Evolutionary conservation across 2,797 vertebrate species (phyloP), one percentile per base, ranked within the genome.

Genomic region (Lates japonicus): DNA sequence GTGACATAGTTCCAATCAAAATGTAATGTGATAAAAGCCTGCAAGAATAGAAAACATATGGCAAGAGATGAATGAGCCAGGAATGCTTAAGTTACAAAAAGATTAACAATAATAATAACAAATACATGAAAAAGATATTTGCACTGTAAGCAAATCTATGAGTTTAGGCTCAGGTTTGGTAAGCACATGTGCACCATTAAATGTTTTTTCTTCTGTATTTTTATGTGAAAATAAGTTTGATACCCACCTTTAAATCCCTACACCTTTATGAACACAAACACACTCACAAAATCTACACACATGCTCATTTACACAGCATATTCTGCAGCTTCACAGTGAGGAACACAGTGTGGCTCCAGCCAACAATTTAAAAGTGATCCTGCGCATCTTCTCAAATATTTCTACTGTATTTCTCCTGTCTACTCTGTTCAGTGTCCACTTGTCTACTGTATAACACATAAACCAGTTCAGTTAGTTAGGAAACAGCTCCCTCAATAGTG

Each of bases 171-270:
- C 48, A 46, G n/a, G 14, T 41, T 61, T 29, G 39, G 1, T 3
- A 20, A 62, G 42, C 12, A 3, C 35, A 7, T 19, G 29, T n/a
- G 17, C 57, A 63, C 17, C 31, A 29, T 59, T n/a, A 70, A 22
- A 58, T 54, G 29, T 25, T 14, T 1, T 62, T 51, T 55, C 22
- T 46, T 55, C 33, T 42, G 49, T 29, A 46, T 59, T 17, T 22
- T 14, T 42, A 66, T 58, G 25, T 66, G 64, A 31, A 44, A 20
- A 35, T 33, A 77, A 13, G 73, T 78, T 76, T 60, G 66, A 68
- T 84, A 85, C 72, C 60, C 76, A 83, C 22, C 67, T 78, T 78
- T 87, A 82, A 83, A 86, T 74, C 65, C 58, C 59, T 64, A 76
- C 78, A 89, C 87, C 81, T 90, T 29, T 10, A 14, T 83, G 10